phyloP scores from a whole-genome alignment of 2,113 vertebrate species.

The Paraplagusia blochii region DNA sequence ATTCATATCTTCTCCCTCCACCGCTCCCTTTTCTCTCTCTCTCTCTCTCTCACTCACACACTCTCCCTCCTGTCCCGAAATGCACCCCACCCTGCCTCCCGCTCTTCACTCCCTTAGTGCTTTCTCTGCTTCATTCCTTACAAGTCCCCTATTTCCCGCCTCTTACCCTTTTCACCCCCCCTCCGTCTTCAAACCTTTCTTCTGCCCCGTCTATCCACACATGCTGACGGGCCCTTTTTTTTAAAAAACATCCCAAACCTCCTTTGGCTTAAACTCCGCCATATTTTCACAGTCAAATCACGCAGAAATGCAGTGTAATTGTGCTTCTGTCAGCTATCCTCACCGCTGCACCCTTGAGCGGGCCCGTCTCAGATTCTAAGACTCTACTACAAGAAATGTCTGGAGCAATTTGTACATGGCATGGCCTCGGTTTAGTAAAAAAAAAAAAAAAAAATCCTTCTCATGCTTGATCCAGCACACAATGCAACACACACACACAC shows the following conservation, averaged over 20 bases:
- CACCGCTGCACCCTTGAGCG: slow-evolving; percentile 14
- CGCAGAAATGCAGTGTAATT: slow-evolving; percentile 67
- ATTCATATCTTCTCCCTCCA: slow-evolving; percentile 34
- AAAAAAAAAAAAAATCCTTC: slow-evolving; percentile 31
- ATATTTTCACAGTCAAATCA: slow-evolving; percentile 67
- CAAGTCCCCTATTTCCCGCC: slow-evolving; percentile 51
- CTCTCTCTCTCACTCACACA: neutral
- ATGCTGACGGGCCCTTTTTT: slow-evolving; percentile 15
- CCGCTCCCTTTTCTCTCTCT: slow-evolving; percentile 17
- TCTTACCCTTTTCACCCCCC: slow-evolving; percentile 58
- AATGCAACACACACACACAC: slow-evolving; percentile 2
- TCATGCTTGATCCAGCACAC: slow-evolving; percentile 14
- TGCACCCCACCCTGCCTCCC: slow-evolving; percentile 10
- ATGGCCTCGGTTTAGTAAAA: slow-evolving; percentile 8
- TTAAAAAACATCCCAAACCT: slow-evolving; percentile 9
- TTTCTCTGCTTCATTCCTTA: slow-evolving; percentile 49
- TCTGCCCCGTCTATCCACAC: slow-evolving; percentile 20
- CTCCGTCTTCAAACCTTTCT: slow-evolving; percentile 36
- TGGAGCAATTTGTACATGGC: slow-evolving; percentile 23
- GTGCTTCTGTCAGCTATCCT: slow-evolving; percentile 59
- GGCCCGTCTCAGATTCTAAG: slow-evolving; percentile 30
- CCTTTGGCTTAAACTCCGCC: slow-evolving; percentile 29
- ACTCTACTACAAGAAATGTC: slow-evolving; percentile 24
- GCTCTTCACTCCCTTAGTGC: slow-evolving; percentile 33
- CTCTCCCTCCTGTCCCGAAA: slow-evolving; percentile 32